Evolutionary conservation across 2,113 vertebrate genomes (phyloP).

Genomic region (Zeus faber): DNA sequence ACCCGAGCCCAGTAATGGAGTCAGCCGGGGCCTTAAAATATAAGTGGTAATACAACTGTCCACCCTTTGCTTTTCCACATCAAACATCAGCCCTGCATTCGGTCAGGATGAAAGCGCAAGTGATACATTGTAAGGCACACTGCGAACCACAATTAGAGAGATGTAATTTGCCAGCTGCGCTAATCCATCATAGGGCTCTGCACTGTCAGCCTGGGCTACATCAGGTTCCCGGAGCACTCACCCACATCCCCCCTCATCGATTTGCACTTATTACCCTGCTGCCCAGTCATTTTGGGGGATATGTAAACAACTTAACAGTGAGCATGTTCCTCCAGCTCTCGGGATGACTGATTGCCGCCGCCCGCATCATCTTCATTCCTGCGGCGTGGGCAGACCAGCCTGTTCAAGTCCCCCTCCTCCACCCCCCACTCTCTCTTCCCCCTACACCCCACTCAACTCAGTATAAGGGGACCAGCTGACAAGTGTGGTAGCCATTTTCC

Average conservation of each 20-base stretch:
- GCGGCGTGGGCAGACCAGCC: constrained; percentile 3
- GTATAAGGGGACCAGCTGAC: constrained; percentile 22
- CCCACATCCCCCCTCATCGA: constrained; percentile 39
- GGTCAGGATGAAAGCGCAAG: constrained; percentile 33
- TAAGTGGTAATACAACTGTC: background rate
- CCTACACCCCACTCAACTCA: background rate
- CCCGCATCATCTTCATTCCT: constrained; percentile 29
- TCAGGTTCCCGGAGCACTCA: constrained; percentile 34
- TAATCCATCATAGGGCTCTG: constrained; percentile 56
- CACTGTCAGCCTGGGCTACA: constrained; percentile 49
- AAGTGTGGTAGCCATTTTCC: constrained; percentile 58
- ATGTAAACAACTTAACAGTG: constrained; percentile 57
- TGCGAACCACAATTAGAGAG: constrained; percentile 45
- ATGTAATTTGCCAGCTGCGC: constrained; percentile 49
- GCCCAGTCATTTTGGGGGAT: constrained; percentile 43
- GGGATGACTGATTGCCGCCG: constrained; percentile 45
- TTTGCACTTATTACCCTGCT: constrained; percentile 54
- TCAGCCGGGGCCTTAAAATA: no score
- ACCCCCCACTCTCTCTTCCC: constrained; percentile 10
- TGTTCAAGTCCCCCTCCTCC: background rate
- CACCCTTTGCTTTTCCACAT: constrained; percentile 10
- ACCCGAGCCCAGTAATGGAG: no score
- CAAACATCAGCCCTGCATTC: constrained; percentile 13
- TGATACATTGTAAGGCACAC: constrained; percentile 26
- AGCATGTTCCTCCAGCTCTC: constrained; percentile 34